Percentiles rank a stretch among this genome's conserved stretches.
phyloP scores from a whole-genome alignment of 2,888 invertebrate species.

The Sinodicranocentrus sp. region DNA sequence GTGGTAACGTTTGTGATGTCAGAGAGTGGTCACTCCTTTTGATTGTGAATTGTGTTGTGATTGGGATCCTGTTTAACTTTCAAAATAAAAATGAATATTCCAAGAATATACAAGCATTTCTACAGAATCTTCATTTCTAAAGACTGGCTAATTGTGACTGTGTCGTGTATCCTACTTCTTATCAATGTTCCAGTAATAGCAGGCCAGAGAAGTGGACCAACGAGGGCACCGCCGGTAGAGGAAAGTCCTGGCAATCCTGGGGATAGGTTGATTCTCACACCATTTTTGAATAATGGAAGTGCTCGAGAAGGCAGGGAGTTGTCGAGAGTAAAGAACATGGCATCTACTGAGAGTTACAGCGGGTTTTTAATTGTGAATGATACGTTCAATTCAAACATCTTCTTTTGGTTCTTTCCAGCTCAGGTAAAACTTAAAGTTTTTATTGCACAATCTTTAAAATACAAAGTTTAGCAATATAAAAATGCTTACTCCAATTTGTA shows the following conservation, averaged over 20 bases:
- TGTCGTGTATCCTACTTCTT: constrained; percentile 2
- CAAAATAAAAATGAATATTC: not conserved
- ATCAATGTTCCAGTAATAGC: constrained; percentile 20
- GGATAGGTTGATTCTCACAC: constrained; percentile 87
- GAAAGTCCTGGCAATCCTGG: constrained; percentile 78
- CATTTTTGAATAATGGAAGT: constrained; percentile 85
- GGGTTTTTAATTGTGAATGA: constrained; percentile 92
- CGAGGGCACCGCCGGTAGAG: constrained; percentile 34
- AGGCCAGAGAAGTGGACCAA: constrained; percentile 42
- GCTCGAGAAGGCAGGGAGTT: constrained; percentile 79
- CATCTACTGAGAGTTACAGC: constrained; percentile 83
- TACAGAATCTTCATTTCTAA: constrained; percentile 10
- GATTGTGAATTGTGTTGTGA: no score
- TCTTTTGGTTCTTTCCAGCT: constrained; percentile 95
- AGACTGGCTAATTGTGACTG: not conserved
- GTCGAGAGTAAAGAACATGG: constrained; percentile 75
- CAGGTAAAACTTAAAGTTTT: constrained; percentile 79
- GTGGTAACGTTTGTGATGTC: constrained; percentile 19
- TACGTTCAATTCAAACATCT: constrained; percentile 87
- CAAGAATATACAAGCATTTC: constrained; percentile 2
- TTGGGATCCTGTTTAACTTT: no score
- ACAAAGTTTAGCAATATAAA: no score
- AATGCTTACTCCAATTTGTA: no score
- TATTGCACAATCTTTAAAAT: not conserved
- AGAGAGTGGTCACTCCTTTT: no score